Percentiles rank a stretch among this genome's conserved stretches.
Conservation (phyloP, 1,140 invertebrate genomes). For the Eurosta solidaginis region DNA sequence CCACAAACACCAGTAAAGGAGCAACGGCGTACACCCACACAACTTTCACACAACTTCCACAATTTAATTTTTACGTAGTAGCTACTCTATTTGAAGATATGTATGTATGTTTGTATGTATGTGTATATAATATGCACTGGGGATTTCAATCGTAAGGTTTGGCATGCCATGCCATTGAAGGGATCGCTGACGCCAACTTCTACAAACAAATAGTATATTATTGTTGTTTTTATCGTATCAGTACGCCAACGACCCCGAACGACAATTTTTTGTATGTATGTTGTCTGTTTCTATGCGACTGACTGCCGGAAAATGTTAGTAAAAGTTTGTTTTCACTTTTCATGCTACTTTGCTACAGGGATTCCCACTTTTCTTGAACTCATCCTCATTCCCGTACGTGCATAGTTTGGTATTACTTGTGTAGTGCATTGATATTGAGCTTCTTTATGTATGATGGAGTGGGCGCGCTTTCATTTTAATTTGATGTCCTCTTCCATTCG, state of each 20-base stretch:
- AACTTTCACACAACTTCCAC: background rate
- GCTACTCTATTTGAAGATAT: background rate
- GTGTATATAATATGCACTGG: background rate
- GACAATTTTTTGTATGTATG: background rate
- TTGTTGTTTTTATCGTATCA: background rate
- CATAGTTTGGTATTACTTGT: too few species aligned
- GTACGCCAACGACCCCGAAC: background rate
- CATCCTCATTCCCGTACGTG: background rate
- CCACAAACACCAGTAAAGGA: background rate
- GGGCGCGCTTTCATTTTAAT: background rate
- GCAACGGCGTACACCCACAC: background rate
- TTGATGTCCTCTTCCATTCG: conserved; percentile 1
- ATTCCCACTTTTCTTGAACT: background rate
- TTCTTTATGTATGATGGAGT: background rate
- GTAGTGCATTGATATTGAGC: too few species aligned
- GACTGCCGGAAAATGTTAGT: conserved; percentile 35
- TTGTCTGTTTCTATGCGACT: background rate
- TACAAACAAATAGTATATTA: background rate
- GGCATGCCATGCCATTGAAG: conserved; percentile 5
- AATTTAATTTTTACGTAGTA: too few species aligned
- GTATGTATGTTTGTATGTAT: background rate
- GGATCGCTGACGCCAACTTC: background rate
- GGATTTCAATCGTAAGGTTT: background rate
- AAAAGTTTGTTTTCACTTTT: conserved; percentile 59
- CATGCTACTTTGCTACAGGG: conserved; percentile 32